Evolutionary conservation across 1,140 invertebrate genomes (phyloP), one percentile per base, ranked within the genome.

Genomic region (Zaprionus inermis): DNA sequence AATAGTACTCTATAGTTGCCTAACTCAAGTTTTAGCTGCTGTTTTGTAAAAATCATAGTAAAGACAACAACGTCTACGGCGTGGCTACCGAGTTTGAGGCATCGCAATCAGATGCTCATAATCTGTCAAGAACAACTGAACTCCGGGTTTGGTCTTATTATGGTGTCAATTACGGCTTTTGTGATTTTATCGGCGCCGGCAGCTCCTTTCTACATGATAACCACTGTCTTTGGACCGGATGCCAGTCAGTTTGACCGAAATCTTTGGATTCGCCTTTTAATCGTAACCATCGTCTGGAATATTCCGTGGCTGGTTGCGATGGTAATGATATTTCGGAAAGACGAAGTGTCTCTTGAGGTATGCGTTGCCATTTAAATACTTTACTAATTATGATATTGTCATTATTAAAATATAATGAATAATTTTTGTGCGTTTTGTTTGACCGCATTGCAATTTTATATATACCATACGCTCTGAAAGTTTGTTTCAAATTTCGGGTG

Each of bases 191-290:
- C 71, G 5, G 56, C 72, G 3, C 79, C 78, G 6, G 38, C 44
- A 4, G 73, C 82, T 22, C 78, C 80, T 0, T 91, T 90, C 34
- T 84, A 71, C 18, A 12, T 91, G n/a, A 58, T 86, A 41, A 76
- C 78, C 1, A 68, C 77, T 5, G 56, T 77, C 24, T 75, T 81
- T 20, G 57, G 77, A 32, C 14, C 79, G 34, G 36, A 81, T 20
- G 49, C 46, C 0, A n/a, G 34, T 3, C 9, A 3, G 0, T 11
- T 54, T 4, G 74, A 55, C 16, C 1, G 3, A 9, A 9, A 10
- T 0, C 6, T n/a, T 7, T 0, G 81, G 3, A 24, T 63, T n/a
- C 32, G 55, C 22, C 22, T 64, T 9, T 6, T 79, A 5, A 0
- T 36, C n/a, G 24, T 34, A n/a, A 52, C 64, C n/a, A 4, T 73